A percentile compares a stretch with the other conserved stretches of the same genome.
Conservation (phyloP, 2,888 invertebrate species). For the Nomada hirtipes region DNA sequence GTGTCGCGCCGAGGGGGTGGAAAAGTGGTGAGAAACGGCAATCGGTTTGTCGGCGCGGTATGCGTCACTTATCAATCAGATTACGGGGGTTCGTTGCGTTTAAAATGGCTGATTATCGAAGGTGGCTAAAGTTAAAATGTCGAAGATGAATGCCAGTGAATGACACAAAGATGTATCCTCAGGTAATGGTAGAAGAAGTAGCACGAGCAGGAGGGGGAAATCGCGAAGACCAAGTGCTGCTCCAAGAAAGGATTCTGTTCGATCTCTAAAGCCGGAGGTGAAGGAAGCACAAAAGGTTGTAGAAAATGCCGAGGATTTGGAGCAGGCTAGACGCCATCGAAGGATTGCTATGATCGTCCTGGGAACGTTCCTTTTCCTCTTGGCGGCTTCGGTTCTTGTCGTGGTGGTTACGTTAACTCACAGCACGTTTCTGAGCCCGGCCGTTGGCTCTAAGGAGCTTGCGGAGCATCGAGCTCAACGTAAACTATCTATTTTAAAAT, state of each 20-base stretch:
- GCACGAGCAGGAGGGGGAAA: constrained; percentile 74
- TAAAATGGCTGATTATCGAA: too few relatives aligned
- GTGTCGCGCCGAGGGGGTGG: not conserved
- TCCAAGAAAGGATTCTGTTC: constrained; percentile 94
- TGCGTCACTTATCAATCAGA: too few relatives aligned
- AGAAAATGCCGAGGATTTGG: constrained; percentile 84
- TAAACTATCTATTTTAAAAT: constrained; percentile 65
- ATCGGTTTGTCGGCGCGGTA: too few relatives aligned
- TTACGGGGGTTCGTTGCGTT: too few relatives aligned
- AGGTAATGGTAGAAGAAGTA: constrained; percentile 80
- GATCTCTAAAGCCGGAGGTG: constrained; percentile 71
- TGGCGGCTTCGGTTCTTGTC: constrained; percentile 90
- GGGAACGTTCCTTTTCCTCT: constrained; percentile 90
- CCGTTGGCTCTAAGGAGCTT: constrained; percentile 86
- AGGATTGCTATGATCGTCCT: constrained; percentile 90
- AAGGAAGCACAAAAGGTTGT: constrained; percentile 84
- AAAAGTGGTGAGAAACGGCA: too few relatives aligned
- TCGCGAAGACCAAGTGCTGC: constrained; percentile 71
- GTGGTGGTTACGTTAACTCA: constrained; percentile 92
- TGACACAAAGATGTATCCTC: constrained; percentile 18
- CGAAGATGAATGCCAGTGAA: not conserved
- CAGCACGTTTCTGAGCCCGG: constrained; percentile 88
- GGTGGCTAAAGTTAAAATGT: too few relatives aligned
- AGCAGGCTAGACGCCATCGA: constrained; percentile 89
- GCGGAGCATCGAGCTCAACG: constrained; percentile 77